Evolutionary conservation across 2,113 vertebrate genomes (phyloP), one percentile per base, ranked within the genome.

Genomic region (Corythoichthys intestinalis): DNA sequence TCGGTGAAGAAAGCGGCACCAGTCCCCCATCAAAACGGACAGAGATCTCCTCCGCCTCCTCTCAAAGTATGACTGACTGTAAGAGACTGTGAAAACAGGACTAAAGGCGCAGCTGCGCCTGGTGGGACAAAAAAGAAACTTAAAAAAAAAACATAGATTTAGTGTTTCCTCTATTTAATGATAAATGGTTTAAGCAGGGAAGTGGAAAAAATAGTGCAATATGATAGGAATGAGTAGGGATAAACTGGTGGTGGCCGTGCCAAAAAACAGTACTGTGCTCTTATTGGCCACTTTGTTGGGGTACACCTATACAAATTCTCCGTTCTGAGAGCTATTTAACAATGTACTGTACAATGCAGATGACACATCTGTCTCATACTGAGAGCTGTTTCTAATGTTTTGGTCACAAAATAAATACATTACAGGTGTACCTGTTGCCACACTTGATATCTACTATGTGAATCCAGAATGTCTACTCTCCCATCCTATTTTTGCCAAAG

Each of bases 401-500:
- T 13, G 20, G 20, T 34, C 28, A 34, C 10, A 62, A 62, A 62
- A 58, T 38, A 37, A 37, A 50, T 17, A 35, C 28, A 58, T 58
- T 37, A 28, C 17, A 47, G 41, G 44, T 63, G 41, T 34, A 14
- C 41, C n/a, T 34, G 44, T 28, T 63, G n/a, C 2, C 12, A 34
- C 60, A 50, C 14, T 20, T 13, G 11, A 52, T 59, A 50, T 52
- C 17, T 17, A 52, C 48, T 11, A 53, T 69, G 63, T 79, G 59
- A 86, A 80, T 72, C 63, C 35, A 70, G 66, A 73, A 41, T 28
- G 44, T 76, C 65, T 39, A 59, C 54, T 67, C 65, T 60, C 48
- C 44, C 9, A 13, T 20, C 20, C 41, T 4, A 44, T 12, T 63
- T 63, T 72, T 89, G 88, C 86, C 91, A 90, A 90, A 86, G 66